phyloP scores from a whole-genome alignment of 30 jellyfish, hydroid and myxozoan genomes.

The Turritopsis dohrnii region DNA sequence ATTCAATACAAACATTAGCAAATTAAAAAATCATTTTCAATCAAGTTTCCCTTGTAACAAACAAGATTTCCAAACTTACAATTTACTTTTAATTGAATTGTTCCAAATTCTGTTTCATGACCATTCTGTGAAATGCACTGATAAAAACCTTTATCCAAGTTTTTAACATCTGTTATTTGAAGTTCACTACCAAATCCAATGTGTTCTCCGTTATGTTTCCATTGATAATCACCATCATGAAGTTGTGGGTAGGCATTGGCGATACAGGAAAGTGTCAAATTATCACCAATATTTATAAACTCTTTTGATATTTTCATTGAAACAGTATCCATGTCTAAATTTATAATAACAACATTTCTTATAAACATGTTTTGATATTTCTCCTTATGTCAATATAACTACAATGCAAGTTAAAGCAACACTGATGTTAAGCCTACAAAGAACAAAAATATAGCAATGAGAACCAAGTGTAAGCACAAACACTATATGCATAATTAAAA shows the following conservation, averaged over 20 bases:
- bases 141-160: background rate
- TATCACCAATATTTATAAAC: background rate
- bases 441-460: too few species aligned
- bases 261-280: background rate
- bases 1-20: too few species aligned
- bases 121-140: background rate
- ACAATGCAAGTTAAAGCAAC: too few species aligned
- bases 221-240: background rate
- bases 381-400: too few species aligned
- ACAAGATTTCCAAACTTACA: background rate
- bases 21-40: background rate
- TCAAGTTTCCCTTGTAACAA: background rate
- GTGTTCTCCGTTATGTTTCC: background rate
- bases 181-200: background rate
- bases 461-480: too few species aligned
- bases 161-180: background rate
- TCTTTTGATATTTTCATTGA: background rate
- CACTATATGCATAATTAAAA: too few species aligned
- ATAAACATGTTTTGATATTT: too few species aligned
- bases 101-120: background rate
- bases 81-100: background rate
- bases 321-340: background rate
- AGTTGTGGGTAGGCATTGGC: background rate
- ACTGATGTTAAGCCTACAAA: too few species aligned
- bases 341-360: too few species aligned